phyloP scores from a whole-genome alignment of 1,140 invertebrate genomes.

The Tigriopus japonicus region DNA sequence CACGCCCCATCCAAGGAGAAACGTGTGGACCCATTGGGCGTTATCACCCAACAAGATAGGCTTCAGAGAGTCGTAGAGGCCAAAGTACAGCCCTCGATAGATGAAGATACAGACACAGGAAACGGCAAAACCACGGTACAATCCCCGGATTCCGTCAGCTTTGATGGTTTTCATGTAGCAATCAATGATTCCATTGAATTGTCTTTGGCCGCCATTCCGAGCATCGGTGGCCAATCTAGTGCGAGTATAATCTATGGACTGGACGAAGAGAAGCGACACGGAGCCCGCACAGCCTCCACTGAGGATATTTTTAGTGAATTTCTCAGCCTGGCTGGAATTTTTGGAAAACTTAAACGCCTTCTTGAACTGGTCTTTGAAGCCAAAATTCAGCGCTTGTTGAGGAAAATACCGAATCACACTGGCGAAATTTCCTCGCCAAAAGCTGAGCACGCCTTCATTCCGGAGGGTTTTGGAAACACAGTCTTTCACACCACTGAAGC shows the following conservation, averaged over 20 bases:
- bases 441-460: slow-evolving; percentile 66
- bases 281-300: slow-evolving; percentile 85
- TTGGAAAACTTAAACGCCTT: slow-evolving; percentile 10
- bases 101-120: slow-evolving; percentile 78
- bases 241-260: slow-evolving; percentile 83
- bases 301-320: slow-evolving; percentile 45
- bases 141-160: slow-evolving; percentile 58
- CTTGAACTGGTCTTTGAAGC: slow-evolving; percentile 47
- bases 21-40: slow-evolving; percentile 1
- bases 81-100: slow-evolving; percentile 82
- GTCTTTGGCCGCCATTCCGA: slow-evolving; percentile 55
- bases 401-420: slow-evolving; percentile 86
- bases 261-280: slow-evolving; percentile 79
- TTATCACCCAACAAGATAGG: slow-evolving; percentile 64
- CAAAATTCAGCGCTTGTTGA: slow-evolving; percentile 86
- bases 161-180: slow-evolving; percentile 73
- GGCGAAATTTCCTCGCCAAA: slow-evolving; percentile 86
- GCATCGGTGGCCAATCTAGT: slow-evolving; percentile 70
- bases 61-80: slow-evolving; percentile 80
- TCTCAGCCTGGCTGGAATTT: slow-evolving; percentile 1
- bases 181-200: slow-evolving; percentile 69
- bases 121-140: slow-evolving; percentile 82
- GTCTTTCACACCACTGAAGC: slow-evolving; percentile 47
- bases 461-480: slow-evolving; percentile 65
- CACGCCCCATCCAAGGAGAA: slow-evolving; percentile 37